Conservation (phyloP, 2,888 invertebrate species). For the Branchinecta sandiegonensis region DNA sequence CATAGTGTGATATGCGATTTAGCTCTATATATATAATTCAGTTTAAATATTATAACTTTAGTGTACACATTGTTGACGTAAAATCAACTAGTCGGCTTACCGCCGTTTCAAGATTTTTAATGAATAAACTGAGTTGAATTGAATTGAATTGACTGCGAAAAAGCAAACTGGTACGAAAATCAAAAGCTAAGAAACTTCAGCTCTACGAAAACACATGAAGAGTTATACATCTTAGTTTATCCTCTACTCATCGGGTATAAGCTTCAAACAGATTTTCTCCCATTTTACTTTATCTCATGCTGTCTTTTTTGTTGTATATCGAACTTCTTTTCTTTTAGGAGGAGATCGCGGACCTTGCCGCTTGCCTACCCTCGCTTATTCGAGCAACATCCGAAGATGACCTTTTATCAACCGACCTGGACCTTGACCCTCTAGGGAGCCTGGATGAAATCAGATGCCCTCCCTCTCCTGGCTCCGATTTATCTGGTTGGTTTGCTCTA, state of each 20-base stretch:
- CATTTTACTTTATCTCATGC: slow-evolving; percentile 22
- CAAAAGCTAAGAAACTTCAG: too few relatives aligned
- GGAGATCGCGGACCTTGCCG: slow-evolving; percentile 64
- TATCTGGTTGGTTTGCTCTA: slow-evolving; percentile 20
- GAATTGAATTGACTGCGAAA: too few relatives aligned
- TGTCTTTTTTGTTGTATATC: slow-evolving; percentile 51
- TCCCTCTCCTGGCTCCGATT: slow-evolving; percentile 25
- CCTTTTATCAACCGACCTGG: slow-evolving; percentile 49
- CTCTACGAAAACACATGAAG: too few relatives aligned
- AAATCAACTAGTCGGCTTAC: too few relatives aligned
- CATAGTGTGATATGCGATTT: too few relatives aligned
- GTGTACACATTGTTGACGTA: too few relatives aligned
- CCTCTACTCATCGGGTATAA: background rate
- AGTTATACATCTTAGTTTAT: background rate
- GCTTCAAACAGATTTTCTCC: background rate
- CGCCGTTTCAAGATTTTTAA: too few relatives aligned
- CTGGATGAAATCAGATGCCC: slow-evolving; percentile 38
- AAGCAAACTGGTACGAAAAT: too few relatives aligned
- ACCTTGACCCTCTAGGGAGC: slow-evolving; percentile 48
- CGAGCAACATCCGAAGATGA: slow-evolving; percentile 78
- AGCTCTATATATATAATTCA: too few relatives aligned
- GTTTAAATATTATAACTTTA: too few relatives aligned
- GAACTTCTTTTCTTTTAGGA: slow-evolving; percentile 53
- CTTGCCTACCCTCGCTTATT: slow-evolving; percentile 60
- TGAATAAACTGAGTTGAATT: too few relatives aligned